Conservation (phyloP, 2,113 vertebrate genomes). For the Oncorhynchus mykiss region DNA sequence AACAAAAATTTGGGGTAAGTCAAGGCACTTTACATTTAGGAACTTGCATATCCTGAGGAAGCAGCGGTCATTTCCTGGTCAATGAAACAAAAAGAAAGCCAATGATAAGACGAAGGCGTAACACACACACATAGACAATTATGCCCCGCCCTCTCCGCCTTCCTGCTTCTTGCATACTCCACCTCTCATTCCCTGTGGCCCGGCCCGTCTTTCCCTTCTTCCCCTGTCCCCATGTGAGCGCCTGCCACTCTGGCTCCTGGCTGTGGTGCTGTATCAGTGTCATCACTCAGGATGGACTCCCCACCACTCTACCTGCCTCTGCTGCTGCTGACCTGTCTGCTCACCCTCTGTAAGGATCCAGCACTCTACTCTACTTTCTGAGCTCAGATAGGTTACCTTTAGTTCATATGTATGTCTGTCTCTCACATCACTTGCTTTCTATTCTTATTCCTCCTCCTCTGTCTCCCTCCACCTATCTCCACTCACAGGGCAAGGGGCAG, state of each 20-base stretch:
- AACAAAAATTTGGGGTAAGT: no score
- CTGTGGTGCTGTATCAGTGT: constrained; percentile 7
- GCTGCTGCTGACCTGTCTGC: constrained; percentile 37
- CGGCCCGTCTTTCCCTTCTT: constrained; percentile 18
- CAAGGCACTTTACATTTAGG: no score
- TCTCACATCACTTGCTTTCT: constrained; percentile 13
- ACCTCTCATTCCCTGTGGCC: constrained; percentile 33
- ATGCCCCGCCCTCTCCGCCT: neutral
- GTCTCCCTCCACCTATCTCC: constrained; percentile 4
- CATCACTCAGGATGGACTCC: constrained; percentile 52
- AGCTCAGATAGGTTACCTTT: no score
- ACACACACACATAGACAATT: neutral
- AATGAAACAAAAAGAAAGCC: neutral
- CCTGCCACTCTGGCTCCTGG: constrained; percentile 12
- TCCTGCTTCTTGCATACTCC: constrained; percentile 31
- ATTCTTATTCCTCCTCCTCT: neutral
- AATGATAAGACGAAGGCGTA: neutral
- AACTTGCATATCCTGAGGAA: neutral
- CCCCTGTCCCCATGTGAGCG: neutral
- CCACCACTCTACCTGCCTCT: constrained; percentile 41
- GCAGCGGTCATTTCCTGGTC: neutral
- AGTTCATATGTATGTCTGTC: neutral
- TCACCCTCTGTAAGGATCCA: constrained; percentile 53
- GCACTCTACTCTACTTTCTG: neutral
- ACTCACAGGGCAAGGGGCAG: constrained; percentile 39